Evolutionary conservation across 2,797 vertebrate genomes (phyloP), one percentile per base, ranked within the genome.

Genomic region (Scomberomorus guttatus): DNA sequence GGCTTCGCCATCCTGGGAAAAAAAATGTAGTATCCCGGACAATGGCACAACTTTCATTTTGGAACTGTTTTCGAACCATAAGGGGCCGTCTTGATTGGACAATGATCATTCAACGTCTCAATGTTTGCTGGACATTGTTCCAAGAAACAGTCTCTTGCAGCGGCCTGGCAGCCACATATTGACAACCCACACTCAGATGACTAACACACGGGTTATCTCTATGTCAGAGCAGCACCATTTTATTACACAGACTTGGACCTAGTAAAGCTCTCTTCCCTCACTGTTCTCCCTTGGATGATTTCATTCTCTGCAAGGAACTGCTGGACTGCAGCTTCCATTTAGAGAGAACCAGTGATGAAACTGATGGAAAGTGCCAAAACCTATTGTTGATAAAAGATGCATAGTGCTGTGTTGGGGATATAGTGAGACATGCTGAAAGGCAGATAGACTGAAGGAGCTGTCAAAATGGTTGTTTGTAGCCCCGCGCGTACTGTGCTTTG

Each of bases 381-480:
- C 85, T 82, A 88, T 87, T 92, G 87, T 89, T 92, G 91, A 93
- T 94, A 79, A 94, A 94, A 94, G 89, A 94, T 92, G 85, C 87
- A 93, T 82, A 81, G 37, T 83, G 87, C 87, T 91, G 90, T 85
- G 83, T 74, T 89, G 90, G 82, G 92, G 90, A 87, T 92, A 81
- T 20, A 59, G 82, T 34, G 61, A 93, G 94, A 93, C 89, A 90
- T 84, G 92, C 93, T 89, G 89, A 92, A 79, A 92, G 88, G 90
- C 87, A 88, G 89, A 90, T 80, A 89, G 89, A 91, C 84, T 89
- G 92, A 91, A 93, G 92, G 90, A 90, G 90, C 94, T 95, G 93
- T 95, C 93, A 93, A 56, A 92, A 86, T 88, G 87, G 90, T 94
- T 93, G 92, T 94, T 94, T 94, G 93, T 92, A 91, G 93, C 90